Conservation (phyloP, 2,113 vertebrate species). For the Thalassoma bifasciatum region DNA sequence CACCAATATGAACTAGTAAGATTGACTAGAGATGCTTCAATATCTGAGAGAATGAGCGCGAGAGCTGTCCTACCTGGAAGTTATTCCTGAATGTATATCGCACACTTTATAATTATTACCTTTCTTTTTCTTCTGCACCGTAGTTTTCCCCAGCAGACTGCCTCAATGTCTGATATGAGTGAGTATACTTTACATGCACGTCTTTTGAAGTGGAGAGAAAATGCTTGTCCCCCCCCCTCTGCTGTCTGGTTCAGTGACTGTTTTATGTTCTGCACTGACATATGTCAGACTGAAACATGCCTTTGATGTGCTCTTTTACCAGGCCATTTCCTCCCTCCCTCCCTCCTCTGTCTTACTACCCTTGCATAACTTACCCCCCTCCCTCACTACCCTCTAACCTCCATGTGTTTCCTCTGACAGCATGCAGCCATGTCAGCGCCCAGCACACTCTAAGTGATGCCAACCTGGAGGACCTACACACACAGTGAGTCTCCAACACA, state of each 20-base stretch:
- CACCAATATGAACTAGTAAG: constrained; percentile 74
- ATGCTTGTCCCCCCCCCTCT: not conserved
- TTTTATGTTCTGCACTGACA: constrained; percentile 30
- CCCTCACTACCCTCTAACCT: constrained; percentile 1
- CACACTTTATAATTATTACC: not conserved
- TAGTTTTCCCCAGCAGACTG: constrained; percentile 57
- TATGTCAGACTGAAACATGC: constrained; percentile 12
- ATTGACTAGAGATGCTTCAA: not conserved
- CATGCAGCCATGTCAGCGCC: constrained; percentile 40
- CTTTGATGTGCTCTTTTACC: constrained; percentile 49
- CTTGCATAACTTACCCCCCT: not conserved
- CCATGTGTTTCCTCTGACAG: constrained; percentile 50
- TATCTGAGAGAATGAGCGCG: constrained; percentile 23
- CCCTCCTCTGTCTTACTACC: not conserved
- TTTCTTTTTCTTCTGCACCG: constrained; percentile 20
- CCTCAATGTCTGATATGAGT: constrained; percentile 73
- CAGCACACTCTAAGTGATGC: constrained; percentile 60
- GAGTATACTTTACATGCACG: constrained; percentile 54
- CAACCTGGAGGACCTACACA: constrained; percentile 72
- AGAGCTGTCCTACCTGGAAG: not conserved
- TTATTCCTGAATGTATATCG: constrained; percentile 5
- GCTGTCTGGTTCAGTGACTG: constrained; percentile 32
- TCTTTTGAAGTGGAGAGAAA: constrained; percentile 47
- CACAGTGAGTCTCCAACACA: constrained; percentile 73
- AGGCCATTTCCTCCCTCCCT: constrained; percentile 7